phyloP scores from a whole-genome alignment of 2,888 invertebrate genomes.

The Euzophera pinguis region DNA sequence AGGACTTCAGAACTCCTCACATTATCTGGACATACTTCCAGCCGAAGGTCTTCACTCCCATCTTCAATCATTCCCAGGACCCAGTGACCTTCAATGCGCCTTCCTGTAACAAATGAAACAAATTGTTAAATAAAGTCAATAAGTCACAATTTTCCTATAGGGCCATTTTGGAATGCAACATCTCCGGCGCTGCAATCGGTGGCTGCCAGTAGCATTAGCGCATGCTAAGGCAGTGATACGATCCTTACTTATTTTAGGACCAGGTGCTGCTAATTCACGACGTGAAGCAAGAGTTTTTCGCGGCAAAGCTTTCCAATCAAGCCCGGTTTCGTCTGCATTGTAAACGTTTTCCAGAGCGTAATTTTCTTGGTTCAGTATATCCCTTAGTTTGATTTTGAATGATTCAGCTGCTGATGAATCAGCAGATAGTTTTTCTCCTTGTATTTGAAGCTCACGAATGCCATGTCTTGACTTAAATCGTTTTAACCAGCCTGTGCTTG shows the following conservation, averaged over 20 bases:
- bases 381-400: neutral
- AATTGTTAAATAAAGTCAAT: constrained; percentile 15
- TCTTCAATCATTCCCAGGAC: too few relatives aligned
- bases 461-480: neutral
- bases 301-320: constrained; percentile 23
- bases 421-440: neutral
- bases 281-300: constrained; percentile 16
- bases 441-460: neutral
- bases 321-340: constrained; percentile 21
- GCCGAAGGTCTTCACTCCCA: too few relatives aligned
- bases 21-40: too few relatives aligned
- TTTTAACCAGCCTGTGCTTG: neutral
- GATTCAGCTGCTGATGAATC: neutral
- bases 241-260: constrained; percentile 5
- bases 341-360: constrained; percentile 20
- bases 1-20: too few relatives aligned
- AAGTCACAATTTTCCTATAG: constrained; percentile 23
- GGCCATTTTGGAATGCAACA: too few relatives aligned
- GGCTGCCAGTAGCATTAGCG: neutral
- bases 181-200: too few relatives aligned
- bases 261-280: neutral
- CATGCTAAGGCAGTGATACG: neutral
- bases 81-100: too few relatives aligned
- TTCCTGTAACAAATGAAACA: too few relatives aligned
- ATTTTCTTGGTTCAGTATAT: constrained; percentile 16